Base-by-base conservation (phyloP, 23 tunicate genomes). In the Trididemnum clinides region DNA sequence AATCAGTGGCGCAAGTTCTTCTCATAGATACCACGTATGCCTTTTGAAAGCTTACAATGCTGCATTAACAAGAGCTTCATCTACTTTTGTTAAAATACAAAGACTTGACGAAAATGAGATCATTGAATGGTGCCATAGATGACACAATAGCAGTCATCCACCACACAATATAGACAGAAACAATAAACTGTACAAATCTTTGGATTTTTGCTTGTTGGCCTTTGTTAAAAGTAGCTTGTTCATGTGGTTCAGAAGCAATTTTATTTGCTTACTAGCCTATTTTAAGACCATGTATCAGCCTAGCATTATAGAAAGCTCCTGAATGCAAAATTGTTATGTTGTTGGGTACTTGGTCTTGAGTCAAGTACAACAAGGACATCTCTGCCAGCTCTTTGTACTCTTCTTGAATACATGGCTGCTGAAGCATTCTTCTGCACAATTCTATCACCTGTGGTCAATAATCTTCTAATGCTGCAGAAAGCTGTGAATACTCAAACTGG, bases 81-180 rank as follows among this genome's bases (percentile, higher is more conserved):
- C 77, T 7, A 71, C 29, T 6, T 19, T 34, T 32, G 39, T 12
- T 23, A 12, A 4, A 15, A 21, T 15, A 7, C 49, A 71, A 71
- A 6, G 39, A 34, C 20, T 71, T 33, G 44, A 71, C 25, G 21
- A 71, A 29, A 26, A 32, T 51, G 12, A 26, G 21, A n/a, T 71
- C 77, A 71, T 71, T 71, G 44, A 26, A 18, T 71, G 77, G 77
- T 32, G 77, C 77, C 20, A 4, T 7, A 7, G 77, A 71, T 27
- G 77, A 19, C 29, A 30, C 77, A 71, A n/a, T 6, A 23, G 77
- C 18, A 5, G 77, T 71, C 6, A 71, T 5, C 77, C 77, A 33
- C 77, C 77, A 71, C 29, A 51, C 51, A 30, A 71, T 12, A 71
- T 71, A 71, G 19, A 6, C 5, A 29, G 29, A 34, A 20, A 71